phyloP scores from a whole-genome alignment of 1,140 invertebrate species.

The Scaptodrosophila lebanonensis region DNA sequence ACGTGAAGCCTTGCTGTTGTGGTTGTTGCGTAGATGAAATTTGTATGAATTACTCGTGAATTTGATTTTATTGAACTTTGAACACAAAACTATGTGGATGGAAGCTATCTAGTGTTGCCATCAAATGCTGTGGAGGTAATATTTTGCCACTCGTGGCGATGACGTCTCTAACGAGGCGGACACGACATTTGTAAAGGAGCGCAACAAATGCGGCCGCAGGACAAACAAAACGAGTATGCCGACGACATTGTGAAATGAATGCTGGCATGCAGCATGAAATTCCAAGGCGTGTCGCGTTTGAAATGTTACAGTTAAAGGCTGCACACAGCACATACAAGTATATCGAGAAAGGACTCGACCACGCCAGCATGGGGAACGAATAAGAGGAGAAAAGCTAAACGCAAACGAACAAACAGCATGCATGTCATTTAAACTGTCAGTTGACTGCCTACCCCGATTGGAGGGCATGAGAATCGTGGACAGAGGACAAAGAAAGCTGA shows the following conservation, averaged over 20 bases:
- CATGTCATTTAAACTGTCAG: slow-evolving; percentile 61
- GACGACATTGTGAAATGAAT: slow-evolving; percentile 33
- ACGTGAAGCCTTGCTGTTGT: too few species aligned
- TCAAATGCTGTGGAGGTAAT: too few species aligned
- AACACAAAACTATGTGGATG: too few species aligned
- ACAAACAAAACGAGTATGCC: slow-evolving; percentile 19
- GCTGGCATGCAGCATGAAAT: slow-evolving; percentile 46
- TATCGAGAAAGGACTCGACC: background rate
- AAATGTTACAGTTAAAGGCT: slow-evolving; percentile 48
- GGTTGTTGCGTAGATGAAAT: too few species aligned
- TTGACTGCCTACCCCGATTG: slow-evolving; percentile 30
- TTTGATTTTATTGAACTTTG: too few species aligned
- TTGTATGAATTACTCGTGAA: too few species aligned
- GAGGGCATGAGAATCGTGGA: slow-evolving; percentile 2
- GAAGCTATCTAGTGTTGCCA: too few species aligned
- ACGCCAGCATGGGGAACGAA: background rate
- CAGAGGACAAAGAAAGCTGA: background rate
- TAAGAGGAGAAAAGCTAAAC: background rate
- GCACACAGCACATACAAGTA: background rate
- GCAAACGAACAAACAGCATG: slow-evolving; percentile 27
- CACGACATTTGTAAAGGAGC: slow-evolving; percentile 9
- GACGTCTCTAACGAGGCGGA: too few species aligned
- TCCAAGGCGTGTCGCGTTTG: slow-evolving; percentile 48
- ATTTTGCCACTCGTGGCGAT: too few species aligned
- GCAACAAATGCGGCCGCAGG: slow-evolving; percentile 29